Percentiles rank a stretch among this genome's conserved stretches.
Evolutionary conservation across 2,888 invertebrate genomes (phyloP).

Genomic region (Parnassius smintheus): DNA sequence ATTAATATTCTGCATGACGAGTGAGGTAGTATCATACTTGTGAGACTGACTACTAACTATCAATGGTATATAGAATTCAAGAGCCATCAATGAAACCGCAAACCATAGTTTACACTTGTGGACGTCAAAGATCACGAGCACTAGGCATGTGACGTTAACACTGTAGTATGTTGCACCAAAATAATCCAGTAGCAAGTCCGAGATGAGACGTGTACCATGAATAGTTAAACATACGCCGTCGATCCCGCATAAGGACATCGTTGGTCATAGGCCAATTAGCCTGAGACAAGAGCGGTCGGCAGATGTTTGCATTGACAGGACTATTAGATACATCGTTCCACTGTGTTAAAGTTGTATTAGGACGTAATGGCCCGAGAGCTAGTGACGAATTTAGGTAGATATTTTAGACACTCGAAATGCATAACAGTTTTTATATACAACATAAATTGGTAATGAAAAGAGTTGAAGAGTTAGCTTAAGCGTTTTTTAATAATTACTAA

Average conservation of each 20-base stretch:
- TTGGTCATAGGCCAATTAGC: conserved; percentile 18
- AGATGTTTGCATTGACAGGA: conserved; percentile 10
- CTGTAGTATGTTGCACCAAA: neutral
- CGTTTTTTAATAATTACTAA: too few relatives aligned
- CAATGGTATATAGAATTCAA: neutral
- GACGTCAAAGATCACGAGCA: too few relatives aligned
- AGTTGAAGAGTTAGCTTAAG: too few relatives aligned
- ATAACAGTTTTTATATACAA: too few relatives aligned
- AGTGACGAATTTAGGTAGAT: too few relatives aligned
- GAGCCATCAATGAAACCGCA: neutral
- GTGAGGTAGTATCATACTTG: too few relatives aligned
- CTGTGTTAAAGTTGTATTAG: neutral
- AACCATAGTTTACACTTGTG: too few relatives aligned
- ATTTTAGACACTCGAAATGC: too few relatives aligned
- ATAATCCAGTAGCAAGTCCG: conserved; percentile 10
- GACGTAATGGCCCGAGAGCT: neutral
- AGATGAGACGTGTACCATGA: conserved; percentile 19
- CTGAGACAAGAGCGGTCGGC: neutral
- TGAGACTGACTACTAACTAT: too few relatives aligned
- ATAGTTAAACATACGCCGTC: conserved; percentile 18
- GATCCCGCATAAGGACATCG: conserved; percentile 15
- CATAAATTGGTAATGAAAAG: too few relatives aligned
- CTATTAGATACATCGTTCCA: conserved; percentile 13
- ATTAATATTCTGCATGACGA: too few relatives aligned
- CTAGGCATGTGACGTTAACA: too few relatives aligned